Evolutionary conservation across 1,140 invertebrate genomes (phyloP).

Genomic region (Mylabris phalerata): DNA sequence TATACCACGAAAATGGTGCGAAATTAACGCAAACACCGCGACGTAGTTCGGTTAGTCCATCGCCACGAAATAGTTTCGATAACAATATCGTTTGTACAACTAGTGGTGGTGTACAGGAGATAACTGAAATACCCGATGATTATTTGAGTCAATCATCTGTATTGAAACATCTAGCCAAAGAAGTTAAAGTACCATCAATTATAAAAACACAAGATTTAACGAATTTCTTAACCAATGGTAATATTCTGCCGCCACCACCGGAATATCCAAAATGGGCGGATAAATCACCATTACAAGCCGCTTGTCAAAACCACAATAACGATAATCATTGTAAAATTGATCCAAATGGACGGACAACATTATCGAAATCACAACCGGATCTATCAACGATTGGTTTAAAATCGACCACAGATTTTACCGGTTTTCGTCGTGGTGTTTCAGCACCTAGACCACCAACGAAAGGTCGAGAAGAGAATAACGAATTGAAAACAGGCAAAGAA

Average conservation of each 20-base stretch:
- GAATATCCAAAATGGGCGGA: conserved; percentile 40
- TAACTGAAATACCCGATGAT: conserved; percentile 79
- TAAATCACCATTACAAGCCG: conserved; percentile 29
- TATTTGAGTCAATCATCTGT: conserved; percentile 76
- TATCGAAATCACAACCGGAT: conserved; percentile 77
- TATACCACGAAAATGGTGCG: conserved; percentile 25
- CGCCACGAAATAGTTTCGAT: conserved; percentile 29
- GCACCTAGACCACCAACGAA: conserved; percentile 51
- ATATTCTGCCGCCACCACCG: conserved; percentile 29
- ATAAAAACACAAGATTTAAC: conserved; percentile 14
- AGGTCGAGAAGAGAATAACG: conserved; percentile 51
- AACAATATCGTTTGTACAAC: conserved; percentile 13
- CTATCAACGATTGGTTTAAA: conserved; percentile 43
- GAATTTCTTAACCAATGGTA: conserved; percentile 5
- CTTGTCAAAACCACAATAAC: conserved; percentile 15
- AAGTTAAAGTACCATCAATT: conserved; percentile 56
- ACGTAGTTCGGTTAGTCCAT: conserved; percentile 34
- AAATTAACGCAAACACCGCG: conserved; percentile 33
- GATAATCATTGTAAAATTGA: conserved; percentile 30
- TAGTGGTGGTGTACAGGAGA: conserved; percentile 54
- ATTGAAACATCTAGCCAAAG: conserved; percentile 79
- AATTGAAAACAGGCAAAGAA: conserved; percentile 42
- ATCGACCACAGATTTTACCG: conserved; percentile 19
- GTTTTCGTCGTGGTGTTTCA: conserved; percentile 35
- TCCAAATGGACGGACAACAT: conserved; percentile 7